Evolutionary conservation across 2,888 invertebrate species (phyloP).

Genomic region (Rhodophaea formosa): DNA sequence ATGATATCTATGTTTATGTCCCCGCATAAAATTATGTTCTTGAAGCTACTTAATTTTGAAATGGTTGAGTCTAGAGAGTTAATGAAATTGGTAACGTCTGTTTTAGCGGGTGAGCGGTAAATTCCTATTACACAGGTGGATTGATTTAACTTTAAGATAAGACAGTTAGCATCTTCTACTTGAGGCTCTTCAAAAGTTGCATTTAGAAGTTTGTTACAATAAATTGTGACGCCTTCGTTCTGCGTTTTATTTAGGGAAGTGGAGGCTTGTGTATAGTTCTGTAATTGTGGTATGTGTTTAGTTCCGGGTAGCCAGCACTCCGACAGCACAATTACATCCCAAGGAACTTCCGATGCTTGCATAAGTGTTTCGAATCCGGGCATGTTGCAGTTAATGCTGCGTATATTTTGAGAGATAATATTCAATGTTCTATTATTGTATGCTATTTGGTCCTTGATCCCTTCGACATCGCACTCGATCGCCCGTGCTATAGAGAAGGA

Average conservation of each 20-base stretch:
- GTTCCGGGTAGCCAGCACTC: background rate
- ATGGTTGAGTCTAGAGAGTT: background rate
- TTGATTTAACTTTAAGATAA: background rate
- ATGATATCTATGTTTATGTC: too few species aligned
- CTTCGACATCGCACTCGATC: too few species aligned
- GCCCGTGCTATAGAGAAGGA: too few species aligned
- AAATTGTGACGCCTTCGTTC: slow-evolving; percentile 13
- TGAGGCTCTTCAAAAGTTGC: background rate
- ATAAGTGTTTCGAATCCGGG: too few species aligned
- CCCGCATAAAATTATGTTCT: too few species aligned
- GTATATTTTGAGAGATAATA: too few species aligned
- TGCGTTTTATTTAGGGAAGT: background rate
- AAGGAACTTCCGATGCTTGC: too few species aligned
- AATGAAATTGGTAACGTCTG: background rate
- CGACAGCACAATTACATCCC: background rate
- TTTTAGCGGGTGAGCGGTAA: slow-evolving; percentile 5
- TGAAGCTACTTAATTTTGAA: too few species aligned
- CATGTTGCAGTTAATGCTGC: too few species aligned
- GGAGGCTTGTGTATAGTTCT: background rate
- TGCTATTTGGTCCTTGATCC: too few species aligned
- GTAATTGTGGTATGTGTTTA: background rate
- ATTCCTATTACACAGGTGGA: slow-evolving; percentile 12
- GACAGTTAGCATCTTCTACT: slow-evolving; percentile 10
- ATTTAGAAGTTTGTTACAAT: background rate
- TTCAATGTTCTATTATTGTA: too few species aligned